Evolutionary conservation across 2,113 vertebrate species (phyloP).

Genomic region (Cyanoderma ruficeps): DNA sequence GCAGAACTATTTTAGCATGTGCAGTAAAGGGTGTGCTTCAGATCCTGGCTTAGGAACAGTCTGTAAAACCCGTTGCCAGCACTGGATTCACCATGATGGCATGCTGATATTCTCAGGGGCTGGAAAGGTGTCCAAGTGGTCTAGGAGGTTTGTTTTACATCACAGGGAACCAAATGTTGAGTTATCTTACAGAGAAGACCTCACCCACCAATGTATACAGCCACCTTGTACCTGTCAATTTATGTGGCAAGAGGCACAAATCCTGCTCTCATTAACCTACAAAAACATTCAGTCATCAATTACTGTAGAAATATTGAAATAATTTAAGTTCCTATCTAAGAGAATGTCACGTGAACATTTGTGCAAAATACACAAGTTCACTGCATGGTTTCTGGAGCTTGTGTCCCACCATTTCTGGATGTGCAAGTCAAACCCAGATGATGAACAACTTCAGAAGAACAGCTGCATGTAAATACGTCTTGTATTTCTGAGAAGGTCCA

Average conservation of each 20-base stretch:
- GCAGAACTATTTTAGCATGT: not conserved
- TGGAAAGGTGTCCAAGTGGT: not conserved
- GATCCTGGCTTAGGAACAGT: not conserved
- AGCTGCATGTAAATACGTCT: not conserved
- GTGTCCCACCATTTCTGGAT: not conserved
- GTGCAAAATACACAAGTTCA: not conserved
- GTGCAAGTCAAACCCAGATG: not conserved
- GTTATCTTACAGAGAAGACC: not conserved
- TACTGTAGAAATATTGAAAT: not conserved
- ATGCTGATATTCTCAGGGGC: not conserved
- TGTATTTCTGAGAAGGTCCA: conserved; percentile 7
- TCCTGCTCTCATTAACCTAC: not conserved
- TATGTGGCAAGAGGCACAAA: not conserved
- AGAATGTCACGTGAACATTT: not conserved
- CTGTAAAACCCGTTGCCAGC: fast-evolving
- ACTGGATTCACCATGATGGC: fast-evolving
- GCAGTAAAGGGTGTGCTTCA: not conserved
- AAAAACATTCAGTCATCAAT: not conserved
- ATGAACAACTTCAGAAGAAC: not conserved
- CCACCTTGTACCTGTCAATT: not conserved
- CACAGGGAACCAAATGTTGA: fast-evolving
- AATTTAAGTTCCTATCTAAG: not conserved
- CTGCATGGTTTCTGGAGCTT: not conserved
- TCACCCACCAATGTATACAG: not conserved
- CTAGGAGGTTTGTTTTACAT: not conserved